A percentile compares a stretch with the other conserved stretches of the same genome.
These are phyloP conservation scores for Pterocles burchelli DNA, from an alignment of 2,113 vertebrate genomes.

Conservation along the genomic window DNA sequence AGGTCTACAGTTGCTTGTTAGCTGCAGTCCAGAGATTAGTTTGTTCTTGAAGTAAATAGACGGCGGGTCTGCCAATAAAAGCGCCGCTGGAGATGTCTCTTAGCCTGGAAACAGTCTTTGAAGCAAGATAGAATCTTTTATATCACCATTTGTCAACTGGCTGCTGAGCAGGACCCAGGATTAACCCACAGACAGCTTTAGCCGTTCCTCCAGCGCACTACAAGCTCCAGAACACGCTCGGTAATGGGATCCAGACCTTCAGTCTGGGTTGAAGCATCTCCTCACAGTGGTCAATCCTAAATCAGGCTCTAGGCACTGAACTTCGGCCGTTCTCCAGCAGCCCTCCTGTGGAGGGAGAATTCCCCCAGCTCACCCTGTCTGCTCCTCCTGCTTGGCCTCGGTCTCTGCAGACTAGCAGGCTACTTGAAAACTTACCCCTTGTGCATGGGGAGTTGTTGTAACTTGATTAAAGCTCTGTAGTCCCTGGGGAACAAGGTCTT, in stretches of 20 bases:
- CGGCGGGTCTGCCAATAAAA: neutral
- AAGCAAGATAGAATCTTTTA: neutral
- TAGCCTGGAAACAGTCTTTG: neutral
- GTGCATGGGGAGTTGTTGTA: neutral
- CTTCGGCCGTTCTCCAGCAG: neutral
- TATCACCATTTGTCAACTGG: constrained; percentile 8
- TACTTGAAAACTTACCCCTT: neutral
- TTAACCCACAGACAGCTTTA: constrained; percentile 3
- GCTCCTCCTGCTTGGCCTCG: neutral
- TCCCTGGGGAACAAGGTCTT: neutral
- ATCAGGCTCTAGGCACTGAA: neutral
- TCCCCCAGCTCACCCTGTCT: neutral
- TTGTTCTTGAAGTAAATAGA: constrained; percentile 6
- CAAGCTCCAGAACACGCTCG: neutral
- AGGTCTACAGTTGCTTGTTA: neutral
- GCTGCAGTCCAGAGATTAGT: constrained; percentile 1
- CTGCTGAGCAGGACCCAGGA: neutral
- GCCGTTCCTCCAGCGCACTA: neutral
- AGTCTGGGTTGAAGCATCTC: neutral
- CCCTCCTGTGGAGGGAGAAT: neutral
- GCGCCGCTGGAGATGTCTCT: neutral
- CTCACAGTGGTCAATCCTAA: neutral
- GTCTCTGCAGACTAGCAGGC: neutral
- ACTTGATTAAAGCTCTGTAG: neutral
- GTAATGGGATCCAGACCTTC: neutral